phyloP scores from a whole-genome alignment of 1,140 invertebrate genomes.

The Oreohelix idahoensis region DNA sequence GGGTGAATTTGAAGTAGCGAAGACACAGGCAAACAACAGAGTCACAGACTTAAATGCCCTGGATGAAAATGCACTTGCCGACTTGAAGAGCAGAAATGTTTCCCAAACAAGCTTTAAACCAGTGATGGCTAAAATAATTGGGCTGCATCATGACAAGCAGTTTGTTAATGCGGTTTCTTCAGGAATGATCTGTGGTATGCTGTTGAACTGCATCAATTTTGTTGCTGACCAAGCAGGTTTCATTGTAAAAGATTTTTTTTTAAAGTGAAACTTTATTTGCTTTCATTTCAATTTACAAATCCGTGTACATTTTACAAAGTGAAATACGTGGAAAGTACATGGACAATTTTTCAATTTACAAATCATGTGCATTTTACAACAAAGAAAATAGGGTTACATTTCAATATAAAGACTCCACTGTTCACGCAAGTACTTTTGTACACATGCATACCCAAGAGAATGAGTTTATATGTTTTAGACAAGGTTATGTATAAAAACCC shows the following conservation, averaged over 20 bases:
- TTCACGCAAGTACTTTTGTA: too few relatives aligned
- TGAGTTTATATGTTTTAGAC: too few relatives aligned
- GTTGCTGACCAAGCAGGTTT: conserved; percentile 97
- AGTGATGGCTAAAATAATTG: conserved; percentile 75
- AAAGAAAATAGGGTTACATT: too few relatives aligned
- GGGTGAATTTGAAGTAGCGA: conserved; percentile 91
- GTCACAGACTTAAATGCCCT: conserved; percentile 86
- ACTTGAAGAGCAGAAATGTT: conserved; percentile 83
- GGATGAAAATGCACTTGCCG: conserved; percentile 95
- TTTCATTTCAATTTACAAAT: too few relatives aligned
- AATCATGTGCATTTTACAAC: too few relatives aligned
- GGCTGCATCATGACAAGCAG: conserved; percentile 82
- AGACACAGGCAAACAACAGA: conserved; percentile 87
- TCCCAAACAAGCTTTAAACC: conserved; percentile 81
- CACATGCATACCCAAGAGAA: too few relatives aligned
- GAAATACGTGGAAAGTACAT: too few relatives aligned
- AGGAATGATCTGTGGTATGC: conserved; percentile 92
- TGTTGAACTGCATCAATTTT: conserved; percentile 92
- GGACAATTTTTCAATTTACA: too few relatives aligned
- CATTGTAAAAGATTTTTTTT: conserved; percentile 96
- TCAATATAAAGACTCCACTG: too few relatives aligned
- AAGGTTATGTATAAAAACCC: too few relatives aligned
- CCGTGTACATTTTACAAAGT: too few relatives aligned
- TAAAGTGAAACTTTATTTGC: too few relatives aligned
- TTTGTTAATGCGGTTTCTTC: conserved; percentile 89